phyloP scores from a whole-genome alignment of 2,888 invertebrate genomes.

The Sarcophaga rosellei region DNA sequence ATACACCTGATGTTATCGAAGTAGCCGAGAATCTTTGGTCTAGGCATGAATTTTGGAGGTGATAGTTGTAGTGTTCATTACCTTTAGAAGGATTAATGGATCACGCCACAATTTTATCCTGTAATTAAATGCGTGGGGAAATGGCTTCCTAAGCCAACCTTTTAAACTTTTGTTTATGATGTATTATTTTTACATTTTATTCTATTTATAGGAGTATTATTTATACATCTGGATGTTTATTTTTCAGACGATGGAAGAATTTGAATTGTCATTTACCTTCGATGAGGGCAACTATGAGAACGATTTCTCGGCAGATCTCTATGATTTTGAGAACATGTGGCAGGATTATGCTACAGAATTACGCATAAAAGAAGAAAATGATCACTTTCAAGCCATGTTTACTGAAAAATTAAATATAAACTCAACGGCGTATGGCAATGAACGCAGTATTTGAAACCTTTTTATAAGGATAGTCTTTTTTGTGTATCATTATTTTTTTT shows the following conservation, averaged over 20 bases:
- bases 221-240: neutral
- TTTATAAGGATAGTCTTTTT: neutral
- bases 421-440: neutral
- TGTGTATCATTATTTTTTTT: neutral
- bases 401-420: conserved; percentile 28
- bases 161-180: too few relatives aligned
- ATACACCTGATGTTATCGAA: too few relatives aligned
- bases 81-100: too few relatives aligned
- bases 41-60: too few relatives aligned
- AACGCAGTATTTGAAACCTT: neutral
- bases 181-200: too few relatives aligned
- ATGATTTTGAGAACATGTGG: conserved; percentile 72
- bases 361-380: conserved; percentile 54
- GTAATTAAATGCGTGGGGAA: too few relatives aligned
- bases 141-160: too few relatives aligned
- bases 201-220: neutral
- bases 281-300: conserved; percentile 61
- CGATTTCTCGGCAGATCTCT: conserved; percentile 66
- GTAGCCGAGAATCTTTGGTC: too few relatives aligned
- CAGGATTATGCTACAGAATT: conserved; percentile 68
- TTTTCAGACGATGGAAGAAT: conserved; percentile 64
- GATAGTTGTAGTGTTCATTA: too few relatives aligned
- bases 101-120: too few relatives aligned
- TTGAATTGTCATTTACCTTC: conserved; percentile 68
- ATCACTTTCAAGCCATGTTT: conserved; percentile 59